phyloP scores from a whole-genome alignment of 2,888 invertebrate genomes.

The Xanthostigma xanthostigma region DNA sequence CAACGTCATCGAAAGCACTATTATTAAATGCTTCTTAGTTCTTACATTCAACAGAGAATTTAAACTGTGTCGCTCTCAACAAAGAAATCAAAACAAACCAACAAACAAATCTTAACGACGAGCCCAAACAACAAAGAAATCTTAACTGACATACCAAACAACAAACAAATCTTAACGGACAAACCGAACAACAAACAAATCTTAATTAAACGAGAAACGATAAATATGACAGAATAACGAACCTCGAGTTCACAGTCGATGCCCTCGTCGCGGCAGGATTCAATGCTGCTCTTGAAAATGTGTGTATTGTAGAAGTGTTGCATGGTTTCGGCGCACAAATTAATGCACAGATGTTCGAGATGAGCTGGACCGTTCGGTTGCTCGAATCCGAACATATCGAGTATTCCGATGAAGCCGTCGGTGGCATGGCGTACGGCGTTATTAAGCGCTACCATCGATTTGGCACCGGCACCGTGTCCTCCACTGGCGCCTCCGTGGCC shows the following conservation, averaged over 20 bases:
- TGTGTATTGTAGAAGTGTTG: slow-evolving; percentile 96
- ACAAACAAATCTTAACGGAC: too few relatives aligned
- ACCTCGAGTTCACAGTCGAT: slow-evolving; percentile 71
- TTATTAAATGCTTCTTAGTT: too few relatives aligned
- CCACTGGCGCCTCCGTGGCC: slow-evolving; percentile 52
- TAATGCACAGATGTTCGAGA: slow-evolving; percentile 86
- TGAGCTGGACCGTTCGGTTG: slow-evolving; percentile 71
- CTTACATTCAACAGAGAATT: too few relatives aligned
- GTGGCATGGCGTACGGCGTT: slow-evolving; percentile 87
- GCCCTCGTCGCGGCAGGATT: slow-evolving; percentile 87
- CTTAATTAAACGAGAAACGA: too few relatives aligned
- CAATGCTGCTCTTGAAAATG: slow-evolving; percentile 86
- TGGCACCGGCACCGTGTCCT: slow-evolving; percentile 59
- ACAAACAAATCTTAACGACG: too few relatives aligned
- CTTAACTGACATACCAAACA: too few relatives aligned
- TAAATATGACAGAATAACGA: too few relatives aligned
- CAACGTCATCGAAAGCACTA: too few relatives aligned
- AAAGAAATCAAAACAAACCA: too few relatives aligned
- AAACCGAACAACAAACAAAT: too few relatives aligned
- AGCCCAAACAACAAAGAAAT: too few relatives aligned
- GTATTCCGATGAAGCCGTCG: slow-evolving; percentile 87
- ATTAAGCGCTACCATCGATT: slow-evolving; percentile 82
- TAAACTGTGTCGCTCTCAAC: too few relatives aligned
- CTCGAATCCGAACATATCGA: slow-evolving; percentile 96
- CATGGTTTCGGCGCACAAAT: slow-evolving; percentile 92